Evolutionary conservation across 2,797 vertebrate genomes (phyloP).

Genomic region (Micropoecilia bifurca): DNA sequence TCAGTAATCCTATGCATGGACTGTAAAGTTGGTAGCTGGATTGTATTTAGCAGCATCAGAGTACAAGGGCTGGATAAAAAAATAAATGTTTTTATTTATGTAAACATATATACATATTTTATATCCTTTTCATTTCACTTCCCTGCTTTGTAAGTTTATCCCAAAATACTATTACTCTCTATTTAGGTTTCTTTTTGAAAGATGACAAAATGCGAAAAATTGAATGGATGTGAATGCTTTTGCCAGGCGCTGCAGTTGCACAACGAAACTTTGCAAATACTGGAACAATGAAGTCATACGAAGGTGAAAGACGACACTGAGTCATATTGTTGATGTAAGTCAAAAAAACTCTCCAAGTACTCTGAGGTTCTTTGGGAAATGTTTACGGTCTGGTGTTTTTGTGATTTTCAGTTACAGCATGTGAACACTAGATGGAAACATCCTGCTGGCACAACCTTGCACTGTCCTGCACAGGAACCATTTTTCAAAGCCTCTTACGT

Average conservation of each 20-base stretch:
- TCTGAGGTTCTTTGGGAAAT: constrained; percentile 1
- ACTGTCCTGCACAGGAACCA: background rate
- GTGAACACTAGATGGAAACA: constrained; percentile 77
- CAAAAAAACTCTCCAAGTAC: constrained; percentile 40
- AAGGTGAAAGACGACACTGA: background rate
- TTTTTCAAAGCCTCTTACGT: constrained; percentile 35
- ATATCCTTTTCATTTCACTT: background rate
- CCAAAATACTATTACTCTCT: background rate
- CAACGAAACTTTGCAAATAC: background rate
- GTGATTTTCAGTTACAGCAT: constrained; percentile 47
- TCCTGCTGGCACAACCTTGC: constrained; percentile 21
- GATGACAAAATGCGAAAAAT: background rate
- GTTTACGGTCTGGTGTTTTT: background rate
- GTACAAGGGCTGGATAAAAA: background rate
- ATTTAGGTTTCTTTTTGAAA: background rate
- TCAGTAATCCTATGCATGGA: background rate
- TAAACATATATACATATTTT: background rate
- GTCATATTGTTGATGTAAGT: constrained; percentile 18
- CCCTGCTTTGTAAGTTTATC: background rate
- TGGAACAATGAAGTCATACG: background rate
- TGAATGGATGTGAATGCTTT: background rate
- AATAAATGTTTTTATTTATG: too few species aligned
- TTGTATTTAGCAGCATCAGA: background rate
- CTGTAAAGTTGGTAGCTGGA: background rate
- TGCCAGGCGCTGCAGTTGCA: background rate